Conservation (phyloP, 35 echinoderm and acorn worm species). For the Lytechinus variegatus region DNA sequence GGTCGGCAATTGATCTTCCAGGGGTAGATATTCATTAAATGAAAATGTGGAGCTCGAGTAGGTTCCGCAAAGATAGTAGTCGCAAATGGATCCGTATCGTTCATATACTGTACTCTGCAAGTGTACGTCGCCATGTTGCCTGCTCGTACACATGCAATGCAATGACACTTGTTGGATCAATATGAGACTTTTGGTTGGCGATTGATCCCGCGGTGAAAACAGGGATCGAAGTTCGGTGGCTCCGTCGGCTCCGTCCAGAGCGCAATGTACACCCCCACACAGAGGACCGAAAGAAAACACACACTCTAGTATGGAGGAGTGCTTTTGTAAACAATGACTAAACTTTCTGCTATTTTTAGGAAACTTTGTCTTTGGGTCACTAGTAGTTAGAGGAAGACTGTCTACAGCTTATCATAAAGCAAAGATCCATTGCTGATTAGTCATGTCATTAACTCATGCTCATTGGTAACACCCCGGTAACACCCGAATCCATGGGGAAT, state of each 20-base stretch:
- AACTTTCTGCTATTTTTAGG: slow-evolving; percentile 22
- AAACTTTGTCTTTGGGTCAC: background rate
- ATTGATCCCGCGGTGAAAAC: background rate
- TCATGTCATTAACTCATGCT: no score
- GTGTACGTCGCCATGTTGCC: slow-evolving; percentile 76
- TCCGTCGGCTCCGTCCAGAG: no score
- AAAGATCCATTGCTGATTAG: background rate
- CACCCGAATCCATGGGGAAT: no score
- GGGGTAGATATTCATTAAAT: slow-evolving; percentile 89
- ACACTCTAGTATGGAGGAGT: slow-evolving; percentile 27
- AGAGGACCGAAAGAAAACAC: background rate
- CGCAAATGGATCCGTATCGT: slow-evolving; percentile 97
- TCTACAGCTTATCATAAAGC: background rate
- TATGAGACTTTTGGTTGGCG: background rate
- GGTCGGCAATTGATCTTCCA: slow-evolving; percentile 84
- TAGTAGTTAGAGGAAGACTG: background rate
- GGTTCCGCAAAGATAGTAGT: slow-evolving; percentile 95
- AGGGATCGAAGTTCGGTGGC: background rate
- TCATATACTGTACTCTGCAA: slow-evolving; percentile 93
- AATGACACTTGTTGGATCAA: background rate
- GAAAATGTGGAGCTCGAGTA: slow-evolving; percentile 80
- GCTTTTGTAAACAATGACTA: slow-evolving; percentile 54
- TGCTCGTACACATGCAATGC: background rate
- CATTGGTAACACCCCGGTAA: no score
- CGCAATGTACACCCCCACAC: background rate